Conservation (phyloP, 2,888 invertebrate genomes). For the Tricholauxania praeusta region DNA sequence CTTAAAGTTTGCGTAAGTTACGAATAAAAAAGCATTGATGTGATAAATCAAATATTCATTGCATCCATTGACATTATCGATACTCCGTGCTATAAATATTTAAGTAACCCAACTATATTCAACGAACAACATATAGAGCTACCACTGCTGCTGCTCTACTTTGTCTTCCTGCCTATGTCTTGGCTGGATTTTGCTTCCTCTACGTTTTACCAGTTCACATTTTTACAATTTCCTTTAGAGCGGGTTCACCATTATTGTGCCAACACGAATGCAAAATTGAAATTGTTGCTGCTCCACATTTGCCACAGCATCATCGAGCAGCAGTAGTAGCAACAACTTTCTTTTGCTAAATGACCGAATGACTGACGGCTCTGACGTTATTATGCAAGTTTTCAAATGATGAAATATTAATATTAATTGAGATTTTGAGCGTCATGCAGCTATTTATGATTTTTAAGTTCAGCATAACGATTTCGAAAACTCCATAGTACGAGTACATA, state of each 20-base stretch:
- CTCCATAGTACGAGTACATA: not conserved
- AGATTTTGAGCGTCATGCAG: slow-evolving; percentile 39
- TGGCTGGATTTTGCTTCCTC: too few species aligned
- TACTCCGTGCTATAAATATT: too few species aligned
- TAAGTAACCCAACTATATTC: too few species aligned
- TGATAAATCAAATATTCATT: too few species aligned
- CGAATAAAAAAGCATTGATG: too few species aligned
- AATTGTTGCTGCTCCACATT: not conserved
- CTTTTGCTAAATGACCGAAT: not conserved
- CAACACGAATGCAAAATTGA: not conserved
- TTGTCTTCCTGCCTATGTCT: too few species aligned
- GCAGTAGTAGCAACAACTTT: too few species aligned
- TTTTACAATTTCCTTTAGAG: not conserved
- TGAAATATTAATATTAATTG: slow-evolving; percentile 41
- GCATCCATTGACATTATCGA: too few species aligned
- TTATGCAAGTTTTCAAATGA: slow-evolving; percentile 42
- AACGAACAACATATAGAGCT: too few species aligned
- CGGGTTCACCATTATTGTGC: slow-evolving; percentile 4
- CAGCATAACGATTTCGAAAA: not conserved
- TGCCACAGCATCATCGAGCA: not conserved
- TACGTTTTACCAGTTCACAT: too few species aligned
- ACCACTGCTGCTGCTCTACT: too few species aligned
- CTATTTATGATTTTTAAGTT: slow-evolving; percentile 37
- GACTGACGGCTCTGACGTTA: slow-evolving; percentile 13
- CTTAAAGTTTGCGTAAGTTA: too few species aligned